Percentiles rank a stretch among this genome's conserved stretches.
These are phyloP conservation scores for Vidua chalybeata DNA, from an alignment of 2,113 vertebrate genomes.

Conservation along the genomic window DNA sequence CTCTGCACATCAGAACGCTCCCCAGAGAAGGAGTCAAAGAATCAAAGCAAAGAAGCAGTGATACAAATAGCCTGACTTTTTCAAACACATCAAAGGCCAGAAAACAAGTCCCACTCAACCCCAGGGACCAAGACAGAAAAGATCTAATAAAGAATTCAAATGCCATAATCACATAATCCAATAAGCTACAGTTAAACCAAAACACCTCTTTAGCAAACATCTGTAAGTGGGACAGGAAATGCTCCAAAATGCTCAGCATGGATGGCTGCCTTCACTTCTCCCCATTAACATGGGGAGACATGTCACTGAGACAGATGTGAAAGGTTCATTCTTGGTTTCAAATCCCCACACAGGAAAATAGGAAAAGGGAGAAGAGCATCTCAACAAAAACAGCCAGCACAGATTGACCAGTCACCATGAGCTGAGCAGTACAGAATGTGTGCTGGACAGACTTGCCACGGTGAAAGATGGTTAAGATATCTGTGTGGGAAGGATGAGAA, in stretches of 20 bases:
- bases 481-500: not conserved
- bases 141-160: constrained; percentile 61
- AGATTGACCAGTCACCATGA: not conserved
- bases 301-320: not conserved
- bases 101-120: constrained; percentile 41
- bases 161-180: constrained; percentile 56
- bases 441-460: not conserved
- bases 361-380: not conserved
- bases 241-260: not conserved
- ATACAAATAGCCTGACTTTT: constrained; percentile 42
- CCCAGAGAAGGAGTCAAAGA: constrained; percentile 25
- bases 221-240: not conserved
- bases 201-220: constrained; percentile 43
- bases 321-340: not conserved
- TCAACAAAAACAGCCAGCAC: not conserved
- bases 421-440: not conserved
- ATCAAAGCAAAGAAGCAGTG: constrained; percentile 23
- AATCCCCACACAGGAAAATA: not conserved
- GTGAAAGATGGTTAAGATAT: not conserved
- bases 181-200: constrained; percentile 53
- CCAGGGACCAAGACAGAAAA: constrained; percentile 32
- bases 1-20: constrained; percentile 3
- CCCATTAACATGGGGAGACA: not conserved
- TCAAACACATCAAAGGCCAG: constrained; percentile 32
- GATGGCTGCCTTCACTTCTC: not conserved